phyloP scores from a whole-genome alignment of 1,140 invertebrate genomes.

The Cyphomyrmex costatus region DNA sequence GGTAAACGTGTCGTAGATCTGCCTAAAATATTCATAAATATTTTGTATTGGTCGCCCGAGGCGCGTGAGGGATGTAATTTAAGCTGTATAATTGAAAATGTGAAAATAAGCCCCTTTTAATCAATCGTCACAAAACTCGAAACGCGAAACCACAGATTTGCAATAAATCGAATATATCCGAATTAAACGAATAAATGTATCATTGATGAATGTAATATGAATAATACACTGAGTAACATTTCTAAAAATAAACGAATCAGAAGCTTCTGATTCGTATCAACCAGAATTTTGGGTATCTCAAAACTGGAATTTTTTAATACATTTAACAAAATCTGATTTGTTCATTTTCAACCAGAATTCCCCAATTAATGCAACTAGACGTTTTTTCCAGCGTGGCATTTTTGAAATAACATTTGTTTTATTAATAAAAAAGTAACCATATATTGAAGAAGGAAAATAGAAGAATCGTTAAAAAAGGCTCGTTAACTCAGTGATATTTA shows the following conservation, averaged over 20 bases:
- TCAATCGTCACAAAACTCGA: not conserved
- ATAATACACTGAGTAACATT: constrained; percentile 39
- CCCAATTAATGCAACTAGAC: too few species aligned
- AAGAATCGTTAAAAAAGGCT: not conserved
- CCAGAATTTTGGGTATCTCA: too few species aligned
- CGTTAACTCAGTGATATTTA: constrained; percentile 32
- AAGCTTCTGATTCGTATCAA: too few species aligned
- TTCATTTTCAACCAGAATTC: too few species aligned
- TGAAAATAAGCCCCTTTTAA: constrained; percentile 13
- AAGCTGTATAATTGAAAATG: not conserved
- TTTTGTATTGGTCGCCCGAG: not conserved
- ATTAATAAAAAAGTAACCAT: constrained; percentile 37
- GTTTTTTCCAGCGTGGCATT: not conserved
- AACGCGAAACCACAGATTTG: not conserved
- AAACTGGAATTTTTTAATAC: too few species aligned
- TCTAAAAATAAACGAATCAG: too few species aligned
- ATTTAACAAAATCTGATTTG: too few species aligned
- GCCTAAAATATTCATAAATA: constrained; percentile 20
- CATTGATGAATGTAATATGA: constrained; percentile 55
- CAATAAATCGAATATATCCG: not conserved
- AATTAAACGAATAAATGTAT: not conserved
- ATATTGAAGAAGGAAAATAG: not conserved
- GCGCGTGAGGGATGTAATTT: not conserved
- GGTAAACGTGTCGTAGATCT: not conserved
- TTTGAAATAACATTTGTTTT: constrained; percentile 23